Base-by-base conservation (phyloP, 2,888 invertebrate genomes). In the Seladonia tumulorum region DNA sequence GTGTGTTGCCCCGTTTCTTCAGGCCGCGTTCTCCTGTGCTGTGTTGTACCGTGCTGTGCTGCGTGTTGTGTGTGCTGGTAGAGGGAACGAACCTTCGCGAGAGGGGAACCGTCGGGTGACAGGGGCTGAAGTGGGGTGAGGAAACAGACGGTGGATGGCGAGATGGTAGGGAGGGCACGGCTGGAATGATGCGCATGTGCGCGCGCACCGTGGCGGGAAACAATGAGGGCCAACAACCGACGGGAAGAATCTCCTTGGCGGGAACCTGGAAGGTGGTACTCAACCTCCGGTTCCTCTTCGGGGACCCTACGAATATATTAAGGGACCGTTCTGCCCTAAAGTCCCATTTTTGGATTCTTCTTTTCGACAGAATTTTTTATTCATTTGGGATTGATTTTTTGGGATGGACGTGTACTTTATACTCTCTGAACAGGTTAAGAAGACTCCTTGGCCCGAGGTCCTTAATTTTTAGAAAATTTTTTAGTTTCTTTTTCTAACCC, bases 141-240 rank as follows among this genome's bases (percentile, higher is more conserved):
- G 39, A 39, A 68, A 22, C 68, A 35, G 68, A 35, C 39, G 35
- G 68, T 10, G 39, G 14, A 39, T 22, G 49, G 25, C 29, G 1
- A 74, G 49, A 29, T 16, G 60, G 74, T 39, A 60, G 75, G 39
- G 60, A 75, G 45, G 79, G 71, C 85, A 66, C 66, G 66, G 35
- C 10, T 76, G 82, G 79, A 72, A 81, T 63, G 63, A 76, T 63
- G 81, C 87, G 88, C 87, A 84, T 75, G 76, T 92, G 93, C 93
- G 92, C 91, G 91, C 92, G 92, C 93, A 91, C 29, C 82, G 84
- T 91, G 93, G 93, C 93, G 93, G 93, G 93, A 93, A 93, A 91
- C 90, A 90, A 91, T 90, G 87, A 88, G 88, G 92, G 90, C 90
- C 89, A 91, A 91, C 88, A 92, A 90, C 88, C 90, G 88, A 60